Conservation (phyloP, 2,888 invertebrate genomes). For the Pocota personata region DNA sequence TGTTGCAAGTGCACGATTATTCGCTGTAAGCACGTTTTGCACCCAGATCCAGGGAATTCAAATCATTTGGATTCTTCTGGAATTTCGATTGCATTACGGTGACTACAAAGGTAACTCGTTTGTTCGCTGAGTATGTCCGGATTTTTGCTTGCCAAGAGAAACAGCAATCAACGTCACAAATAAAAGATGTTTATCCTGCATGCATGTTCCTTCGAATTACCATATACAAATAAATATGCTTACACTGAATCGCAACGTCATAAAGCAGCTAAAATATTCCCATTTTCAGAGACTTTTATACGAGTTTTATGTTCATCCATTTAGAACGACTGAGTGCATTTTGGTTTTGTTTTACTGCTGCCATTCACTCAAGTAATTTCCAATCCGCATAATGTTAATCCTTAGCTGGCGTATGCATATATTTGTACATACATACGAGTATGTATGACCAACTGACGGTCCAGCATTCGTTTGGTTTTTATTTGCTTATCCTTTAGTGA, state of each 20-base stretch:
- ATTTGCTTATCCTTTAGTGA: conserved; percentile 27
- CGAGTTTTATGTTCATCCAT: conserved; percentile 52
- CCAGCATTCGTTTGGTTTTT: conserved; percentile 4
- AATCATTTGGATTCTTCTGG: conserved; percentile 15
- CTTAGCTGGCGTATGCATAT: not conserved
- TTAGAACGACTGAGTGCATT: conserved; percentile 54
- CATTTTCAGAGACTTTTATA: conserved; percentile 24
- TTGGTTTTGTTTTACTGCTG: conserved; percentile 52
- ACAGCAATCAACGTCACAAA: conserved; percentile 69
- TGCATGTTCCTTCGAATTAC: conserved; percentile 47
- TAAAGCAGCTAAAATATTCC: conserved; percentile 60
- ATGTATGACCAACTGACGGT: conserved; percentile 8
- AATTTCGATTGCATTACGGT: conserved; percentile 49
- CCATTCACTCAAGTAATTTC: conserved; percentile 43
- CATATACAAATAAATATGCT: conserved; percentile 58
- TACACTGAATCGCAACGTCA: conserved; percentile 28
- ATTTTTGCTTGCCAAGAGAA: conserved; percentile 32
- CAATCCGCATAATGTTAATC: conserved; percentile 45
- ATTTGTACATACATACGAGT: not conserved
- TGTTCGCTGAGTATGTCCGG: not conserved
- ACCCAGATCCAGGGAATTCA: conserved; percentile 27
- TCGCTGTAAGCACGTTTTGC: conserved; percentile 47
- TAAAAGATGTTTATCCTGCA: conserved; percentile 61
- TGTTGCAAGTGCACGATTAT: conserved; percentile 56
- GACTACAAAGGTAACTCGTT: conserved; percentile 47